phyloP scores from a whole-genome alignment of 2,113 vertebrate genomes.

The Brachyhypopomus gauderio region DNA sequence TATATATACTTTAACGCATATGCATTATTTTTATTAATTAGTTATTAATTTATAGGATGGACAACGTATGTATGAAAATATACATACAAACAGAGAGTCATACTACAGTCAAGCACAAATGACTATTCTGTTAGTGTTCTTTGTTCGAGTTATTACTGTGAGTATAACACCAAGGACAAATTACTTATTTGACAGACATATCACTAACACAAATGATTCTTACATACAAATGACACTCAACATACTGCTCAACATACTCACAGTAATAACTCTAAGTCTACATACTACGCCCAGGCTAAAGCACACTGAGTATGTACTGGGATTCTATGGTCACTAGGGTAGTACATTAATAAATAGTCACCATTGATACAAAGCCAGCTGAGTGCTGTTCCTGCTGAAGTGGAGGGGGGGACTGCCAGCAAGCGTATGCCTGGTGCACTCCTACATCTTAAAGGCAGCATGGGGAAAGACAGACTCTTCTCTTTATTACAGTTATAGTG shows the following conservation, averaged over 20 bases:
- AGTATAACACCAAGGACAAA: not conserved
- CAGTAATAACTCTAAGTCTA: slow-evolving; percentile 44
- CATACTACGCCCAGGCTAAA: slow-evolving; percentile 11
- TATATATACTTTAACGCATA: slow-evolving; percentile 7
- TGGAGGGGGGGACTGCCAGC: slow-evolving; percentile 59
- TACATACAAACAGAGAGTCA: slow-evolving; percentile 24
- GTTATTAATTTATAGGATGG: not conserved
- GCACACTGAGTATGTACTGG: slow-evolving; percentile 9
- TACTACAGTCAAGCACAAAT: slow-evolving; percentile 12
- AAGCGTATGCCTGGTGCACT: slow-evolving; percentile 61
- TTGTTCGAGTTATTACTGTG: slow-evolving; percentile 33
- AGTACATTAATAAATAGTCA: slow-evolving; percentile 65
- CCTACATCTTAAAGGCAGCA: slow-evolving; percentile 66
- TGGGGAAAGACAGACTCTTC: slow-evolving; percentile 61
- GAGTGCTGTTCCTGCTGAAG: slow-evolving; percentile 64
- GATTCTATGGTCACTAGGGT: slow-evolving; percentile 45
- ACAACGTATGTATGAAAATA: slow-evolving; percentile 15
- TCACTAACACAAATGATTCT: not conserved
- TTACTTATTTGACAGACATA: not conserved
- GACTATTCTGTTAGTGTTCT: not conserved
- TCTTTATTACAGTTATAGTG: slow-evolving; percentile 51
- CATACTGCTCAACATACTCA: slow-evolving; percentile 11
- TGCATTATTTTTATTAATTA: not conserved
- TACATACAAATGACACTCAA: not conserved
- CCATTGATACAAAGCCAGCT: slow-evolving; percentile 72